Conservation (phyloP, 1,140 invertebrate genomes). For the Mylabris phalerata region DNA sequence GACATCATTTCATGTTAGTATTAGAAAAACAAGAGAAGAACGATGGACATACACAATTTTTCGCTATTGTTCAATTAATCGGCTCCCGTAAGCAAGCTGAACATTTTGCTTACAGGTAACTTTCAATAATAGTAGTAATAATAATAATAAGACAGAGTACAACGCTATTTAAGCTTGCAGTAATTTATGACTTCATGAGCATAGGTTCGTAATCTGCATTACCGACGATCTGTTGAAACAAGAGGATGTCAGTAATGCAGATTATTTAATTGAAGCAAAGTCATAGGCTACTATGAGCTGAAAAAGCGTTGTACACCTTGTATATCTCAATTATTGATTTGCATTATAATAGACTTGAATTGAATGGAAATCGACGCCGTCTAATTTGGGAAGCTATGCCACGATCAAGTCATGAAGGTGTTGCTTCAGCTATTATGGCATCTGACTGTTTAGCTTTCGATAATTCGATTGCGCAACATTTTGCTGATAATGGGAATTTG, state of each 20-base stretch:
- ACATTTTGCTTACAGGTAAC: conserved; percentile 93
- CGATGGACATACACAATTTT: conserved; percentile 97
- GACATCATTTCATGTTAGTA: conserved; percentile 98
- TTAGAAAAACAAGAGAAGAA: conserved; percentile 98
- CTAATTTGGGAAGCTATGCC: conserved; percentile 99
- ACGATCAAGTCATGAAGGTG: conserved; percentile 96
- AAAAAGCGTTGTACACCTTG: no score
- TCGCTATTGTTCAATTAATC: conserved; percentile 98
- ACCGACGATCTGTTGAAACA: no score
- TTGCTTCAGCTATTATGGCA: conserved; percentile 95
- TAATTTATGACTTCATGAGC: no score
- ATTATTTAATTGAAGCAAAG: no score
- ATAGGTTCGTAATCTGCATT: no score
- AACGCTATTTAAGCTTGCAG: no score
- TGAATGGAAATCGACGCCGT: conserved; percentile 88
- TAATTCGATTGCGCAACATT: conserved; percentile 94
- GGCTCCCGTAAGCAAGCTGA: conserved; percentile 98
- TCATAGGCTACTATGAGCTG: no score
- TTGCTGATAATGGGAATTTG: conserved; percentile 98
- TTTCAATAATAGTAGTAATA: neutral
- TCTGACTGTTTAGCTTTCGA: conserved; percentile 99
- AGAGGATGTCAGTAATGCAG: no score
- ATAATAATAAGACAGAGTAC: no score
- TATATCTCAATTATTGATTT: neutral
- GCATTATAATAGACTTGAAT: conserved; percentile 64